phyloP scores from a whole-genome alignment of 2,888 invertebrate genomes.

The Pherbina coryleti region DNA sequence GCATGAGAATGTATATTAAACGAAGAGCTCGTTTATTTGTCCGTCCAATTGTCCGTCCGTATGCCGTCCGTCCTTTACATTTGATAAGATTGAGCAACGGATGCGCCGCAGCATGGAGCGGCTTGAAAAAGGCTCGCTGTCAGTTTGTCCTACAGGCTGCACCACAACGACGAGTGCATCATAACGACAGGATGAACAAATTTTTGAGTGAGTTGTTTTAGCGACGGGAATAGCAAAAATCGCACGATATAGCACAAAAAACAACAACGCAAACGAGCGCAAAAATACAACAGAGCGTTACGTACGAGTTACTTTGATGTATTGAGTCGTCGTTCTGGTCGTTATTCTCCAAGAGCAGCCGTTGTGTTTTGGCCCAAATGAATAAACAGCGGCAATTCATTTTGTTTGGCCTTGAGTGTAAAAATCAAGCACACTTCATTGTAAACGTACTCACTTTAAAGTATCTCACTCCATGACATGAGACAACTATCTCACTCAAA shows the following conservation, averaged over 20 bases:
- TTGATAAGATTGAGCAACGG: conserved; percentile 5
- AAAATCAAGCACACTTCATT: neutral
- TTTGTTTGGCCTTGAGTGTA: conserved; percentile 1
- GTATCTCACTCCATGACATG: neutral
- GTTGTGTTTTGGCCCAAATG: conserved; percentile 26
- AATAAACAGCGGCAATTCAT: conserved; percentile 4
- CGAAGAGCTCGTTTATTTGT: conserved; percentile 27
- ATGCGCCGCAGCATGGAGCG: conserved; percentile 8
- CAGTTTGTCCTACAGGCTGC: neutral
- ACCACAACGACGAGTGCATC: neutral
- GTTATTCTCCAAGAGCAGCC: neutral
- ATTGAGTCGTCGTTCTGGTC: neutral
- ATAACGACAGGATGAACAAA: neutral
- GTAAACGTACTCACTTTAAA: neutral
- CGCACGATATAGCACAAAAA: neutral
- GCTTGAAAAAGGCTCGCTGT: neutral
- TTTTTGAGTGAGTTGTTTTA: neutral
- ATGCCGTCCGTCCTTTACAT: neutral
- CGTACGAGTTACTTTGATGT: neutral
- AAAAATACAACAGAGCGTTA: conserved; percentile 21
- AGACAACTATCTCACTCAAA: neutral
- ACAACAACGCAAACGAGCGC: neutral
- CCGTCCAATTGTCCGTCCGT: neutral
- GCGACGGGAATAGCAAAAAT: neutral
- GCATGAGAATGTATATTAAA: conserved; percentile 46